A percentile compares a stretch with the other conserved stretches of the same genome.
These are phyloP conservation scores for Ruditapes philippinarum DNA, from an alignment of 1,140 invertebrate genomes.

Conservation along the genomic window DNA sequence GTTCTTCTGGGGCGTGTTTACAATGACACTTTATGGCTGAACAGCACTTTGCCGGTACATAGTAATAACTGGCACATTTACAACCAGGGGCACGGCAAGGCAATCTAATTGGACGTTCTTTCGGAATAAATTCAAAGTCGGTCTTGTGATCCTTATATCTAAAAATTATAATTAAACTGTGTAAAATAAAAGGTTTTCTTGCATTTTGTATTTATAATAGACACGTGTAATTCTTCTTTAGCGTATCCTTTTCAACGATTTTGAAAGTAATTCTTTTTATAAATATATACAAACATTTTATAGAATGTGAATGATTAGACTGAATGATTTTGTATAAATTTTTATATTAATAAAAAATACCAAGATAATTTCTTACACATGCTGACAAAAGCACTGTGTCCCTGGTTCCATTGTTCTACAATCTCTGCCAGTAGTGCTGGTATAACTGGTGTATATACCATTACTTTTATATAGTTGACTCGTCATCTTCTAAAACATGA, in stretches of 20 bases:
- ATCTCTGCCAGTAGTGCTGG: background rate
- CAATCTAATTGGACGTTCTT: conserved; percentile 81
- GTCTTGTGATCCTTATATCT: conserved; percentile 86
- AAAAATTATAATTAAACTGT: background rate
- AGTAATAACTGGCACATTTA: conserved; percentile 84
- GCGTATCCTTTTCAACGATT: too few species aligned
- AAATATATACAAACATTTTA: too few species aligned
- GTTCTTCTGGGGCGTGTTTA: conserved; percentile 85
- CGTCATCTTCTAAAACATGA: too few species aligned
- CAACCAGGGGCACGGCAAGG: conserved; percentile 84
- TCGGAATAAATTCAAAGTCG: conserved; percentile 84
- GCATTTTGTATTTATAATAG: too few species aligned
- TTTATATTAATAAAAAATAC: too few species aligned
- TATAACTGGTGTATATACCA: background rate
- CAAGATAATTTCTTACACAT: too few species aligned
- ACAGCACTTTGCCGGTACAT: conserved; percentile 84
- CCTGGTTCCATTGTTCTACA: background rate
- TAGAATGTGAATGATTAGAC: too few species aligned
- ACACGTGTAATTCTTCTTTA: too few species aligned
- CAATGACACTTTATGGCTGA: conserved; percentile 85
- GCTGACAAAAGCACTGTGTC: background rate
- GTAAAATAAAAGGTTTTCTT: background rate
- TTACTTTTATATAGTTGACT: background rate
- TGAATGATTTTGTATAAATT: too few species aligned
- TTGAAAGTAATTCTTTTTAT: too few species aligned